phyloP scores from a whole-genome alignment of 2,113 vertebrate genomes.

The Gavialis gangeticus region DNA sequence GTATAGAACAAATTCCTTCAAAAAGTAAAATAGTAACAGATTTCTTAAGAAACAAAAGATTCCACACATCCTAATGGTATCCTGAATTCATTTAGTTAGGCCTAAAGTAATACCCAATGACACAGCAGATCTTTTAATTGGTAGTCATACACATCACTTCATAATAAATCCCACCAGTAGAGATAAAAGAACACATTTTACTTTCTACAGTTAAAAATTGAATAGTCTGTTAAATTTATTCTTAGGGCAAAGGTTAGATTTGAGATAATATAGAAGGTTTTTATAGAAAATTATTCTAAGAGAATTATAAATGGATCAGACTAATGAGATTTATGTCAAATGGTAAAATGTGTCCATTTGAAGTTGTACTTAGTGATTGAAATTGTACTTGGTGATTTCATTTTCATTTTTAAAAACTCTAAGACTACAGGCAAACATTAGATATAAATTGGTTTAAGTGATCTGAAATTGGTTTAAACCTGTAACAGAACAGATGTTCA shows the following conservation, averaged over 20 bases:
- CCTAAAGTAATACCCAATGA: not conserved
- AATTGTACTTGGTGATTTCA: not conserved
- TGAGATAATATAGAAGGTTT: conserved; percentile 6
- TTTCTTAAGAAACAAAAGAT: not conserved
- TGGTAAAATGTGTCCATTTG: not conserved
- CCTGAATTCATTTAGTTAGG: conserved; percentile 35
- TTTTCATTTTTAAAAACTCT: not conserved
- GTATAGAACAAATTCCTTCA: not conserved
- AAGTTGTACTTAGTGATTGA: not conserved
- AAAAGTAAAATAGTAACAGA: not conserved
- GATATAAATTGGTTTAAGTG: no score
- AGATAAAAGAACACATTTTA: not conserved
- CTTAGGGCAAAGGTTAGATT: not conserved
- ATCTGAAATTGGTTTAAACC: no score
- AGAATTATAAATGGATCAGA: conserved; percentile 33
- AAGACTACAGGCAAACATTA: not conserved
- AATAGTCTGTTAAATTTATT: not conserved
- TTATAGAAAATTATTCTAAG: conserved; percentile 36
- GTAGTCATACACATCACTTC: conserved; percentile 40
- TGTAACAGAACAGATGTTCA: no score
- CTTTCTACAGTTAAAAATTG: not conserved
- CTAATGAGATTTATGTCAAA: not conserved
- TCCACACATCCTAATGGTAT: conserved; percentile 3
- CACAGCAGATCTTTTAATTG: conserved; percentile 27
- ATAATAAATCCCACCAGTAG: conserved; percentile 47